Conservation (phyloP, 2,113 vertebrate species). For the Rhabdornis inornatus region DNA sequence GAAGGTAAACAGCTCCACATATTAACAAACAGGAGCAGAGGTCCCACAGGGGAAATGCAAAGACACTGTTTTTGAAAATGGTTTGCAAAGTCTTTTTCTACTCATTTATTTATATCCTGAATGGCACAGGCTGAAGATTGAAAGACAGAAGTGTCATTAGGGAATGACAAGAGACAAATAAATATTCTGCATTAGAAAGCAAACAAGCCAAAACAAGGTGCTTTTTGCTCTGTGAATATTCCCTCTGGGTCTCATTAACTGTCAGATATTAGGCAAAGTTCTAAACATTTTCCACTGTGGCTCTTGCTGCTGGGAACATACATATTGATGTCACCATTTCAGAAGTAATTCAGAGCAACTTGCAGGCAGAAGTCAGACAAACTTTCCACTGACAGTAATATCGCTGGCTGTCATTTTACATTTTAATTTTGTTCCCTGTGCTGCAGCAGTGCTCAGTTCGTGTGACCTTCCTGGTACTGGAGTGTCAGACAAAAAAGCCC, state of each 20-base stretch:
- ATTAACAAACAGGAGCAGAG: neutral
- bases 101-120: neutral
- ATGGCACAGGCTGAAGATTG: neutral
- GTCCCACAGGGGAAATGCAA: neutral
- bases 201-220: conserved; percentile 21
- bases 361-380: neutral
- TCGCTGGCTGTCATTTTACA: neutral
- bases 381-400: neutral
- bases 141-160: neutral
- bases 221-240: neutral
- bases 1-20: neutral
- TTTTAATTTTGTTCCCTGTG: neutral
- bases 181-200: conserved; percentile 18
- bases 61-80: neutral
- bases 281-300: neutral
- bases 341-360: conserved; percentile 3
- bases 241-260: conserved; percentile 55
- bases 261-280: conserved; percentile 22
- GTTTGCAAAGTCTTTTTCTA: neutral
- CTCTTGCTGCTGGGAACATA: conserved; percentile 4
- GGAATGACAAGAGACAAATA: neutral
- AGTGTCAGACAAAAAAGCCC: neutral
- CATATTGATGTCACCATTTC: conserved; percentile 1
- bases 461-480: neutral
- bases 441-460: neutral